Conservation (phyloP, 2,113 vertebrate species). For the Serilophus lunatus region DNA sequence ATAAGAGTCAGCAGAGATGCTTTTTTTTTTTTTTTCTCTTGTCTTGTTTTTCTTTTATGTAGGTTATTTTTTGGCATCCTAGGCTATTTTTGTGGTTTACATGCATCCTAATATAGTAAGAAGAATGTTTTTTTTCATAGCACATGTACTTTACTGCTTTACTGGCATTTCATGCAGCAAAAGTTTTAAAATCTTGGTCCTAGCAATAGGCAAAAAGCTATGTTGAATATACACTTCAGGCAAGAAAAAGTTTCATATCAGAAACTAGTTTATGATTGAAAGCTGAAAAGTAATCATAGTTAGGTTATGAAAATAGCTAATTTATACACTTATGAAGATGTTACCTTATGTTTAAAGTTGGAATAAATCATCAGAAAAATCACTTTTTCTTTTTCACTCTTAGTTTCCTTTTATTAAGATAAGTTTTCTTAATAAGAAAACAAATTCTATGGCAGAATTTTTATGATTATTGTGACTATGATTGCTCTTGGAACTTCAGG, state of each 20-base stretch:
- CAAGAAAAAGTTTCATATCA: not conserved
- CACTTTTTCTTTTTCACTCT: not conserved
- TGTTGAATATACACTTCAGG: not conserved
- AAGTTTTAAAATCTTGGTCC: not conserved
- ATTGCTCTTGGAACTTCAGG: not conserved
- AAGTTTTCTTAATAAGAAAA: not conserved
- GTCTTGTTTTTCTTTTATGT: rapidly evolving
- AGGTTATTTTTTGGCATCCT: not conserved
- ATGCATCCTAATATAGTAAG: not conserved
- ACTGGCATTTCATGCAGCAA: not conserved
- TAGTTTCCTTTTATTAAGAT: not conserved
- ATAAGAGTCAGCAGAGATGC: not conserved
- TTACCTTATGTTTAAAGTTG: not conserved
- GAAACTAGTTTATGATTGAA: not conserved
- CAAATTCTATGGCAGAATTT: not conserved
- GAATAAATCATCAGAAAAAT: not conserved
- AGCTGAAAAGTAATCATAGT: not conserved
- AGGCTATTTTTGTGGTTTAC: not conserved
- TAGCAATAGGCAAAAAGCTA: not conserved
- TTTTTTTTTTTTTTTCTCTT: not conserved
- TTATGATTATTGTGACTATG: not conserved
- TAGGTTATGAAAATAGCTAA: not conserved
- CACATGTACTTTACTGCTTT: not conserved
- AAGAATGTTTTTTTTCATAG: not conserved
- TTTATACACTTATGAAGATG: not conserved